Base-by-base conservation (phyloP, 1,140 invertebrate species). In the Propsilocerus akamusi region DNA sequence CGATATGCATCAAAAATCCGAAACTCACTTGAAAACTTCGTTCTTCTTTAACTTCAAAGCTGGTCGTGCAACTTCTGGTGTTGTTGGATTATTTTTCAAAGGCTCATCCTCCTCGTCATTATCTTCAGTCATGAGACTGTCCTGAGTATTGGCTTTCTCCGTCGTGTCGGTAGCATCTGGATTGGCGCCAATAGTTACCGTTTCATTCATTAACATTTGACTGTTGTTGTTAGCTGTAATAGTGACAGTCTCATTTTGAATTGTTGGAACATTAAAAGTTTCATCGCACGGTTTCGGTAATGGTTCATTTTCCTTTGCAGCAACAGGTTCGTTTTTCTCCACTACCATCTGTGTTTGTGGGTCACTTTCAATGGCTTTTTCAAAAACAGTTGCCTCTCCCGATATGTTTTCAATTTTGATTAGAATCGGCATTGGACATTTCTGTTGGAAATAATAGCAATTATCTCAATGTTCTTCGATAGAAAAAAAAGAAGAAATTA, bases 11-110 rank as follows among this genome's bases (percentile, higher is more conserved):
- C 10, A 46, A 14, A 23, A 20, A 48, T 48, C 8, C 4, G 24
- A 12, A 10, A 55, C 56, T 61, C 47, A 64, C 62, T 64, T 64
- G 47, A 64, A 64, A 2, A 64, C 47, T 47, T 64, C 62, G 23
- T 62, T 60, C 2, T 37, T 37, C 57, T 53, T 25, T 58, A 61
- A 7, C 55, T 51, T 7, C 17, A 49, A 37, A 28, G 46, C 47
- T 34, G 41, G 26, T 30, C 14, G 30, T 25, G 26, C 47, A n/a
- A 23, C 22, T 28, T 23, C 10, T 3, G 17, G 34, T 3, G 17
- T 10, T 7, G 14, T 14, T 41, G 34, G 17, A 41, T 53, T 53
- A 6, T 30, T 22, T 37, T 58, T 53, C 20, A 57, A n/a, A 4
- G 60, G 63, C 8, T 63, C 57, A 50, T 41, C 34, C 10, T 41